A percentile compares a stretch with the other conserved stretches of the same genome.
Evolutionary conservation across 2,797 vertebrate species (phyloP).

Genomic region (Potorous gilbertii): DNA sequence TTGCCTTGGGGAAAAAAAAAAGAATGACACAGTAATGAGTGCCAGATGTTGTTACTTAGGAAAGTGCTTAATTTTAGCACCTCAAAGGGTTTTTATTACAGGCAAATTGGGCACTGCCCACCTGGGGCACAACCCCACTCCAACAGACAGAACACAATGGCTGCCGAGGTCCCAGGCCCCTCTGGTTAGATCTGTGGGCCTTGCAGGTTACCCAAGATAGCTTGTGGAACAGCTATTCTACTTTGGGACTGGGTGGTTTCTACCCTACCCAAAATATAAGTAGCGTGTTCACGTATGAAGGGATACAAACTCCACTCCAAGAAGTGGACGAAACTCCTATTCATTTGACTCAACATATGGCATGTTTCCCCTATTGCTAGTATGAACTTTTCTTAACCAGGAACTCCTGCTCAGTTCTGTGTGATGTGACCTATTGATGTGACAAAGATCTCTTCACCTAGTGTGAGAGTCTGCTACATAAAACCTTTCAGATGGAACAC

Average conservation of each 20-base stretch:
- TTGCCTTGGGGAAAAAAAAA: conserved; percentile 35
- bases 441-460: background rate
- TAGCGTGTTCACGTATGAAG: background rate
- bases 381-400: background rate
- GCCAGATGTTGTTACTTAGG: conserved; percentile 11
- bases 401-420: background rate
- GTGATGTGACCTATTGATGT: background rate
- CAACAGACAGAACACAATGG: background rate
- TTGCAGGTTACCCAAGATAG: background rate
- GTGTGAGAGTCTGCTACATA: background rate
- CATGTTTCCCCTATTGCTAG: background rate
- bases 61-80: conserved; percentile 47
- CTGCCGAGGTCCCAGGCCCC: background rate
- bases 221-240: background rate
- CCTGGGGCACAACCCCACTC: conserved; percentile 27
- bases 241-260: background rate
- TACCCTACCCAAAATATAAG: background rate
- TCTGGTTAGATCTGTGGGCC: background rate
- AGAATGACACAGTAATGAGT: conserved; percentile 20
- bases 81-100: conserved; percentile 25
- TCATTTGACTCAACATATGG: background rate
- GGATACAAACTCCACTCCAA: background rate
- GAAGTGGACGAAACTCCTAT: background rate
- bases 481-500: background rate
- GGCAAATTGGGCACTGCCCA: background rate